These are phyloP conservation scores for Ellobius talpinus DNA, from an alignment of 2,113 vertebrate species.

Conservation along the genomic window DNA sequence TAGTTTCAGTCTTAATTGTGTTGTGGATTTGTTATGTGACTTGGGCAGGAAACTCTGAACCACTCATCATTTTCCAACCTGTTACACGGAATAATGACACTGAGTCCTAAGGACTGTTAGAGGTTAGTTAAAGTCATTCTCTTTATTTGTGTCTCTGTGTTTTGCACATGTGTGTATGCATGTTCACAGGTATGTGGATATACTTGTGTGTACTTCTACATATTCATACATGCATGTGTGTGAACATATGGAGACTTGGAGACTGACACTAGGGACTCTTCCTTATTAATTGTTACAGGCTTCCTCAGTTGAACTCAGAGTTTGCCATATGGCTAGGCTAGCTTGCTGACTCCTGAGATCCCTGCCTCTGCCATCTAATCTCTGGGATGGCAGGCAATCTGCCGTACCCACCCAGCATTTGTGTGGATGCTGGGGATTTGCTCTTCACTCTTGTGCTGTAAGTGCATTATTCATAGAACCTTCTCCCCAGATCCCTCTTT, in stretches of 20 bases:
- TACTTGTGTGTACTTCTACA: neutral
- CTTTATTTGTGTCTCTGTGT: neutral
- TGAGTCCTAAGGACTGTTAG: neutral
- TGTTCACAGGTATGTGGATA: neutral
- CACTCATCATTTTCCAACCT: conserved; percentile 13
- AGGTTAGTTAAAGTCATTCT: neutral
- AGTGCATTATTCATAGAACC: neutral
- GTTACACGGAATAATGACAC: neutral
- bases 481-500: neutral
- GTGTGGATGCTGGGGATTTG: neutral
- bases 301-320: neutral
- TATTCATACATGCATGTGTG: neutral
- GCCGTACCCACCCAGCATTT: neutral
- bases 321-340: neutral
- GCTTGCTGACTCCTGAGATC: neutral
- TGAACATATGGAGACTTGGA: neutral
- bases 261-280: neutral
- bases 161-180: neutral
- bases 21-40: neutral
- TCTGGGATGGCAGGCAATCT: neutral
- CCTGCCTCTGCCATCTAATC: neutral
- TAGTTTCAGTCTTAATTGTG: neutral
- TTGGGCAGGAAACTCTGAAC: neutral
- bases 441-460: neutral
- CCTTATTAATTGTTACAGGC: neutral